Evolutionary conservation across 2,888 invertebrate genomes (phyloP), one percentile per base, ranked within the genome.

Genomic region (Heteromurus nitidus): DNA sequence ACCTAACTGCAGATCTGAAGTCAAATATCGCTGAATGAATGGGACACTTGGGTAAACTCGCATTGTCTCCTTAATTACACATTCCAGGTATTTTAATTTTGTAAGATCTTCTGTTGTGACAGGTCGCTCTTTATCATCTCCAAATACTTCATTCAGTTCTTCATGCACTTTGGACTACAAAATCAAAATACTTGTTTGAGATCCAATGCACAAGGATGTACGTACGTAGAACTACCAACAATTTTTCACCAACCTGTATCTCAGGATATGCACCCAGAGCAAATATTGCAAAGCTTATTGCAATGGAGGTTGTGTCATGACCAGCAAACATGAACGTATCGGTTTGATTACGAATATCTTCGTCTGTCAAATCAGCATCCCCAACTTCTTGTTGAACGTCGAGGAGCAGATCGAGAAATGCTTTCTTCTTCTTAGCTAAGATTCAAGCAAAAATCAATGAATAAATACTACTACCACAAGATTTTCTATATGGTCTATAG

Each of bases 371-470:
- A 13, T 87, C 1, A 84, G 44, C 0, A 87, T 86, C 0, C 13
- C 90, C 90, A 18, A 90, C 88, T 2, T 90, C 87, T 1, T 90
- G 87, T 0, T 90, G 89, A 84, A 90, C 89, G 84, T 91, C 90
- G 20, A 92, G 88, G 1, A 92, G 86, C 84, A 92, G 88, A 88
- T 92, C 92, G 36, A 92, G 88, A 86, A 91, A 91, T 1, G 91
- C 91, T 31, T 90, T 85, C 22, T 90, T 87, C 42, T 87, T 87
- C 75, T 88, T 88, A 0, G 64, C 80, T 68, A 60, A 65, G 47
- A 67, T 2, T 55, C 13, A n/a, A 50, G 18, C 16, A 44, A 68
- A 28, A 13, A 22, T 26, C n/a, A n/a, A n/a, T n/a, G 24, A 26
- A 13, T 24, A 62, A 24, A 22, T 24, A 62, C 50, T 50, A 3